Conservation (phyloP, 2,113 vertebrate genomes). For the Cebus imitator region DNA sequence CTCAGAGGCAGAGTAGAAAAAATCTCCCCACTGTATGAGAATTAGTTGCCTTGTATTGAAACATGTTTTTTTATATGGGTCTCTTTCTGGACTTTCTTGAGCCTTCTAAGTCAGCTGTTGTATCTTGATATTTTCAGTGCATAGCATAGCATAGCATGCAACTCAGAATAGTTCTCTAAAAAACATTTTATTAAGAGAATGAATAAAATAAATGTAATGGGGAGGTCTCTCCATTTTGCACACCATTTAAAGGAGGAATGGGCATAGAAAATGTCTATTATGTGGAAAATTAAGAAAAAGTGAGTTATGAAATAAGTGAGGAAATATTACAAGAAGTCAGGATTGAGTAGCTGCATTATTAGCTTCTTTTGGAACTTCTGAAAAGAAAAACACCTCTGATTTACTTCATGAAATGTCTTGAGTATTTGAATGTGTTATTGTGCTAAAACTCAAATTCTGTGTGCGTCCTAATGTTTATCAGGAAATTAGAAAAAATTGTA, state of each 20-base stretch:
- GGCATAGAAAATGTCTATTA: not conserved
- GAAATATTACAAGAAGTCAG: not conserved
- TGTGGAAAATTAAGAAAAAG: not conserved
- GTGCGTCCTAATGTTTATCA: not conserved
- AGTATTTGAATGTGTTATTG: not conserved
- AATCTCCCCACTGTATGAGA: not conserved
- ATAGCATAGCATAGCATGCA: not conserved
- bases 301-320: not conserved
- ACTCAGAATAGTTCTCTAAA: not conserved
- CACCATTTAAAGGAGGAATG: not conserved
- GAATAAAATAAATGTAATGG: not conserved
- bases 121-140: not conserved
- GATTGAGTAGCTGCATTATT: not conserved
- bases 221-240: not conserved
- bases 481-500: not conserved
- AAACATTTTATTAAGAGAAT: not conserved
- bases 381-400: not conserved
- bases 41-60: not conserved
- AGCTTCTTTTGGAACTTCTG: not conserved
- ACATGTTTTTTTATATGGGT: not conserved
- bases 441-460: not conserved
- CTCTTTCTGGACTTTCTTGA: not conserved
- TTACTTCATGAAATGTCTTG: not conserved
- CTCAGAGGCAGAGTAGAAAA: not conserved
- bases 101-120: not conserved